Evolutionary conservation across 1,140 invertebrate species (phyloP).

Genomic region (Drosophila busckii): DNA sequence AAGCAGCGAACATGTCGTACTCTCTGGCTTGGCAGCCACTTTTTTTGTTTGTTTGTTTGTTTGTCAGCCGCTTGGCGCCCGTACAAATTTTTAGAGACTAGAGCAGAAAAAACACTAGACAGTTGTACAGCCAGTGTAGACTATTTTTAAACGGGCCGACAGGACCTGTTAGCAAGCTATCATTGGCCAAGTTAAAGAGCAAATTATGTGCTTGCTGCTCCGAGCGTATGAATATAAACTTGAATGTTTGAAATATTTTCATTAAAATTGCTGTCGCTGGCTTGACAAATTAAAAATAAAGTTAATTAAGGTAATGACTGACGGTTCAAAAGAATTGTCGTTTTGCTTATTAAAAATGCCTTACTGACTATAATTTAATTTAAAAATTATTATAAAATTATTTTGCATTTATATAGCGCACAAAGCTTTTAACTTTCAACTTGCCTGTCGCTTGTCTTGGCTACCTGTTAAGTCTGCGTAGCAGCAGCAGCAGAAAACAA

Average conservation of each 20-base stretch:
- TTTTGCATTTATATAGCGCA: too few species aligned
- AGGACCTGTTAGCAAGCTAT: conserved; percentile 27
- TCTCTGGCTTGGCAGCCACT: conserved; percentile 18
- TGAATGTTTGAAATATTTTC: conserved; percentile 64
- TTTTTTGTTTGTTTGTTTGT: conserved; percentile 34
- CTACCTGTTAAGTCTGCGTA: too few species aligned
- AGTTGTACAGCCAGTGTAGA: conserved; percentile 18
- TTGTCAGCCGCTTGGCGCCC: conserved; percentile 24
- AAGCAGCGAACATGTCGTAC: conserved; percentile 71
- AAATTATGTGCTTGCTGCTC: conserved; percentile 39
- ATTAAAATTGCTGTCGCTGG: conserved; percentile 57
- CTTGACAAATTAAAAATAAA: too few species aligned
- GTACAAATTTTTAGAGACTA: conserved; percentile 12
- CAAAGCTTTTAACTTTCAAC: too few species aligned
- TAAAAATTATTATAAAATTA: too few species aligned
- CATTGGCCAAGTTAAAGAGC: conserved; percentile 48
- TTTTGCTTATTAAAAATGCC: too few species aligned
- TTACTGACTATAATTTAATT: too few species aligned
- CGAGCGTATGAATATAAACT: conserved; percentile 9
- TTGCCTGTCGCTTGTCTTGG: too few species aligned
- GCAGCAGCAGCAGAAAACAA: conserved; percentile 36
- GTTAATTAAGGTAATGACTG: too few species aligned
- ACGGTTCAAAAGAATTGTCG: too few species aligned
- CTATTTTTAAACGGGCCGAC: conserved; percentile 65
- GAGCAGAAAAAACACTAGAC: conserved; percentile 11